Base-by-base conservation (phyloP, 2,888 invertebrate species). In the Noctuana brunneofusca region DNA sequence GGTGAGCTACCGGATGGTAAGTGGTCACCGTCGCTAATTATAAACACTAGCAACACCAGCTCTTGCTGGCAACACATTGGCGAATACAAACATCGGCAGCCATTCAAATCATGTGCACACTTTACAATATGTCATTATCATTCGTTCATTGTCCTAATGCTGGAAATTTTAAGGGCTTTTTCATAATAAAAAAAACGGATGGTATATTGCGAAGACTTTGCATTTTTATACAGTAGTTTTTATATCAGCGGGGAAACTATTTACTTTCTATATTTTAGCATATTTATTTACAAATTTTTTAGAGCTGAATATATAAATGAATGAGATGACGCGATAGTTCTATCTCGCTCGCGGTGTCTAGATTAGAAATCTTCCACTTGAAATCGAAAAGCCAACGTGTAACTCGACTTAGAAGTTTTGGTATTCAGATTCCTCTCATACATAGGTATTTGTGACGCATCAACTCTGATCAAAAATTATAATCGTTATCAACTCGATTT, bases 381-480 rank as follows among this genome's bases (percentile, higher is more conserved):
- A 55, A 55, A 55, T 35, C 60, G 14, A 48, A 16, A 52, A 41
- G 16, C 41, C 24, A 20, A 27, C 18, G 20, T 50, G 50, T 50
- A 22, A 56, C 56, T 20, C 59, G 55, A 52, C 63, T 72, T 67
- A 64, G 69, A 74, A 71, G 71, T 81, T 86, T 86, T 83, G 80
- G 75, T 81, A 86, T 86, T 86, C 79, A 84, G 76, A 84, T 85
- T 65, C 66, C 62, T 65, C 65, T 79, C 83, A 84, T 86, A 81
- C 83, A 86, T 87, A 86, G 73, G 77, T 70, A 79, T 76, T 66
- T 58, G 63, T 68, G 79, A 76, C 74, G 72, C 73, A 52, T 63
- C 57, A 41, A 63, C 72, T 72, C 77, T 73, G 75, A 72, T 74
- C 76, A 65, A 71, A 68, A 69, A 89, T 89, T 89, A 87, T 79